Evolutionary conservation across 1,140 invertebrate genomes (phyloP), one percentile per base, ranked within the genome.

Genomic region (Drosophila ogumai): DNA sequence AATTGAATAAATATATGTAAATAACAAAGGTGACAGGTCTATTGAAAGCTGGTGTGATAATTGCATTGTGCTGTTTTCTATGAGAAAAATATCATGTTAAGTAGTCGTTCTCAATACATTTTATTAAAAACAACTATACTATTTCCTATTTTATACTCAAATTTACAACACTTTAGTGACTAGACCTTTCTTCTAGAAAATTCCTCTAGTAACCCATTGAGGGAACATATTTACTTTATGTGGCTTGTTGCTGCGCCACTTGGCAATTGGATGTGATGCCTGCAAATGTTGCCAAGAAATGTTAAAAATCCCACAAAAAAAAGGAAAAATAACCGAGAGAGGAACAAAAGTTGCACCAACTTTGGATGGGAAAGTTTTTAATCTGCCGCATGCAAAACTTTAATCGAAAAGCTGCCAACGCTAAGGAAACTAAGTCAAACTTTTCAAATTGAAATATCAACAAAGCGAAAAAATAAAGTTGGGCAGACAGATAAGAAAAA

Each of bases 401-500:
- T 78, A 78, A 78, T 78, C 75, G 75, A 78, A 78, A 78, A 78
- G 75, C 75, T 67, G 65, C 38, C 67, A 72, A 34, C 67, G 22
- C 54, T 38, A 32, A 50, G 72, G 47, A 77, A 79, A 79, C 76
- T 79, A 78, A 79, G 76, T 79, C 76, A 79, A 79, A 79, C 66
- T 79, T 78, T 79, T 79, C 75, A 79, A 79, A 79, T 79, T 79
- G 76, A 79, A 79, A 79, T 79, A 72, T 79, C 54, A 77, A 49
- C 55, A 60, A 46, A 32, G 19, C 38, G 25, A 59, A 52, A 52
- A 41, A 43, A 36, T 25, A 47, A 19, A 47, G 40, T 28, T 36
- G 25, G 9, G 13, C 34, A 6, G 19, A 17, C 38, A 28, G 65
- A 69, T 49, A 71, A 36, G 67, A 65, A 55, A 54, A 76, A 68